Base-by-base conservation (phyloP, 2,888 invertebrate species). In the Sesia bembeciformis region DNA sequence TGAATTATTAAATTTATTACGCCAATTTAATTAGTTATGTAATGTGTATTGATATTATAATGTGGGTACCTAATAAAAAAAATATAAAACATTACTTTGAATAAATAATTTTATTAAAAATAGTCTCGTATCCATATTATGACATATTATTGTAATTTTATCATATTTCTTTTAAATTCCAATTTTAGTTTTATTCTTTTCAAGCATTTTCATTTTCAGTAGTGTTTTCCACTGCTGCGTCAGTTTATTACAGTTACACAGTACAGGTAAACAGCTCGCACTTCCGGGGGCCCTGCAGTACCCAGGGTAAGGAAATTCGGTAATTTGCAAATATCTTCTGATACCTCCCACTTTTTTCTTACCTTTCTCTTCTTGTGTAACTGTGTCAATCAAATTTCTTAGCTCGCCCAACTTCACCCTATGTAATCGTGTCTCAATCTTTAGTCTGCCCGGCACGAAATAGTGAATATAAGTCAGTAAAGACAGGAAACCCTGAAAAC, bases 211-310 rank as follows among this genome's bases (percentile, higher is more conserved):
- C 23, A 23, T 23, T 23, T 46, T 46, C 7, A 8, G 8, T 4
- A 46, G 5, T 23, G 58, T 59, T 5, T 68, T 61, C 84, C 84
- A 87, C 58, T 72, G 65, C 56, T 74, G 58, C 2, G 39, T 57
- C 0, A 88, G 63, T 54, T 65, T 70, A 0, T 72, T 56, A 56
- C 88, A 88, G 58, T 88, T 78, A 52, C 88, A 88, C 0, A 88
- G 62, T 0, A 68, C 40, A 4, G 81, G 78, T 3, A 74, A 4
- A 52, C 88, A 88, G 3, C 51, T 46, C 0, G 52, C 61, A 40
- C 74, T 75, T 3, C 79, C 86, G 0, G 87, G 87, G 0, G 76
- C 69, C 40, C 86, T 67, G 53, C 88, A 88, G 60, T 86, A 88
- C 0, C 88, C 88, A 1, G 88, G 88, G 54, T 71, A 88, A 0